These are phyloP conservation scores for Cantharis rustica DNA, from an alignment of 2,888 invertebrate species.

Conservation along the genomic window DNA sequence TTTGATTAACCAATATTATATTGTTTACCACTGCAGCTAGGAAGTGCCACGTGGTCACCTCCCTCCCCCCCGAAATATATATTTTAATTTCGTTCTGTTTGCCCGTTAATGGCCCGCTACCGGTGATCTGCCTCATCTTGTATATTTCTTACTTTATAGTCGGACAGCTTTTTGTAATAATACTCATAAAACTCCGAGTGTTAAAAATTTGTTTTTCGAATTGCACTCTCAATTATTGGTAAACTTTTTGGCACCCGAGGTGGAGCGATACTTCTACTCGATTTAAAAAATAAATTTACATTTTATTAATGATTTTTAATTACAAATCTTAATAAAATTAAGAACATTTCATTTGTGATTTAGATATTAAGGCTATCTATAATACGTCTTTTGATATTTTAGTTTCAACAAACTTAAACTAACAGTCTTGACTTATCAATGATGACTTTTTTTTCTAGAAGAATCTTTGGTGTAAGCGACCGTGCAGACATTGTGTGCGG, in stretches of 20 bases:
- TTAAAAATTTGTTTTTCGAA: no score
- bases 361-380: constrained; percentile 1
- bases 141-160: no score
- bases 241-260: background rate
- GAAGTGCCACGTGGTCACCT: no score
- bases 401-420: background rate
- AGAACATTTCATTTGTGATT: constrained; percentile 1
- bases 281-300: background rate
- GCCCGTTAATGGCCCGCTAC: no score
- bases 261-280: background rate
- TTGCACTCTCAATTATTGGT: no score
- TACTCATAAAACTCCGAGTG: no score
- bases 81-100: no score
- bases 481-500: constrained; percentile 45
- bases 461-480: constrained; percentile 42
- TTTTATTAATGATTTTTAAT: constrained; percentile 1
- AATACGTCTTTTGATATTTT: background rate
- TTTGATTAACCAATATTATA: no score
- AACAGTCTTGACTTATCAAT: constrained; percentile 23
- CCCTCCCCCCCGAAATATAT: no score
- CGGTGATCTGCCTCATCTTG: no score
- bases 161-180: no score
- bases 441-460: constrained; percentile 17
- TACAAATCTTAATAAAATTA: constrained; percentile 1
- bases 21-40: no score